Base-by-base conservation (phyloP, 1,140 invertebrate genomes). In the Harlomillsia oculata region DNA sequence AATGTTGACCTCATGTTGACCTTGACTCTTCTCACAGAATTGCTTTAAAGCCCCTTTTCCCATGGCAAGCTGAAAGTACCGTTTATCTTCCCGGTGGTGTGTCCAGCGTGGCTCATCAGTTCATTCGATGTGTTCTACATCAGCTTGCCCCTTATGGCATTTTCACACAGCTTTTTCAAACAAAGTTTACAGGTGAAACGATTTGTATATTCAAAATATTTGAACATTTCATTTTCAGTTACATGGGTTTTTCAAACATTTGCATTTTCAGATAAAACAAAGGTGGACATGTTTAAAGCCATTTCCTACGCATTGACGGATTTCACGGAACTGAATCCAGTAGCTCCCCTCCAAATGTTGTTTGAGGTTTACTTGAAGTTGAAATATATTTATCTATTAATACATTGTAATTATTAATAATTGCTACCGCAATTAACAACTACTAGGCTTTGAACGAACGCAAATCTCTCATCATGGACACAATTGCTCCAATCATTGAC, bases 91-190 rank as follows among this genome's bases (percentile, higher is more conserved):
- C 90, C 8, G 89, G 89, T 56, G 85, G 87, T 57, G 85, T 87
- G 3, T 81, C 87, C 45, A 95, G 90, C 71, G 90, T 97, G 36
- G 93, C 94, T 1, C 84, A 94, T 71, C 96, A 99, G 72, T 97
- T 99, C 74, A 75, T 99, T 37, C 80, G 96, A 63, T 97, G 95
- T 71, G 85, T 94, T 50, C 77, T 99, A 29, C 94, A 99, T 73
- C 94, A 98, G 72, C 73, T 99, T 25, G 89, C 91, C 11, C 90
- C 91, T 0, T 94, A 97, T 73, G 92, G 92, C 54, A 85, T 99
- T 49, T 97, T 97, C 71, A 76, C 90, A 50, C 94, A 97, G 76
- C 83, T 99, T 64, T 98, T 98, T 71, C 83, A 94, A 74, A 89
- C 88, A 16, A 81, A 87, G 68, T 81, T 87, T 60, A 82, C 83